Base-by-base conservation (phyloP, 2,113 vertebrate species). In the Alethe castanea region DNA sequence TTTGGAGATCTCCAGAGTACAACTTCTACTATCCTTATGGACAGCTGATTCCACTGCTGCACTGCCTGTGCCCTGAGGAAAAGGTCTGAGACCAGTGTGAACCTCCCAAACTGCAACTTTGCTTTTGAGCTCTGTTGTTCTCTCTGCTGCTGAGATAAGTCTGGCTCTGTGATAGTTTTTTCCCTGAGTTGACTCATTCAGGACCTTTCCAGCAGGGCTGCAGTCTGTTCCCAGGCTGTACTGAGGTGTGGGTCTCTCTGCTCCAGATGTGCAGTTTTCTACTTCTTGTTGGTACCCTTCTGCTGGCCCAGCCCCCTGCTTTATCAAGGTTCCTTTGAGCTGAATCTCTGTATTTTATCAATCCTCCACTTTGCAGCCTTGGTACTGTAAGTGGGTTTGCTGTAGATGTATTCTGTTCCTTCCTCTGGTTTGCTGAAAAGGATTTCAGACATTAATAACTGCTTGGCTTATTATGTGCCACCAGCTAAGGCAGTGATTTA, bases 261-360 rank as follows among this genome's bases (percentile, higher is more conserved):
- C 13, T 23, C 26, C 20, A 52, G 14, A 2, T 56, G n/a, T 71
- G 33, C 29, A 31, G 1, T 60, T 79, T 69, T 40, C 13, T 65
- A 0, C 19, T 60, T 48, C 14, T 60, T 40, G 14, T 4, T 38
- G 67, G 4, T 57, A 5, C 54, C 13, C 5, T 50, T 66, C 19
- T 70, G 9, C 67, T 87, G 81, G 19, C 28, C 11, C 8, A 42
- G 29, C 24, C 42, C 14, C 16, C 14, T 6, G 3, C 3, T 73
- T 90, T 59, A 13, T 50, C 20, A 20, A 9, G 20, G 38, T 59
- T 69, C 16, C 59, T 77, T 61, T n/a, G 38, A 29, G 44, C 6
- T 59, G 44, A 44, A 53, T n/a, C 24, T 59, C n/a, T 47, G 0
- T 17, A 2, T 6, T 36, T 1, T 8, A 18, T 59, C 33, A 29